Evolutionary conservation across 2,113 vertebrate species (phyloP), one percentile per base, ranked within the genome.

Genomic region (Sebastes schlegelii): DNA sequence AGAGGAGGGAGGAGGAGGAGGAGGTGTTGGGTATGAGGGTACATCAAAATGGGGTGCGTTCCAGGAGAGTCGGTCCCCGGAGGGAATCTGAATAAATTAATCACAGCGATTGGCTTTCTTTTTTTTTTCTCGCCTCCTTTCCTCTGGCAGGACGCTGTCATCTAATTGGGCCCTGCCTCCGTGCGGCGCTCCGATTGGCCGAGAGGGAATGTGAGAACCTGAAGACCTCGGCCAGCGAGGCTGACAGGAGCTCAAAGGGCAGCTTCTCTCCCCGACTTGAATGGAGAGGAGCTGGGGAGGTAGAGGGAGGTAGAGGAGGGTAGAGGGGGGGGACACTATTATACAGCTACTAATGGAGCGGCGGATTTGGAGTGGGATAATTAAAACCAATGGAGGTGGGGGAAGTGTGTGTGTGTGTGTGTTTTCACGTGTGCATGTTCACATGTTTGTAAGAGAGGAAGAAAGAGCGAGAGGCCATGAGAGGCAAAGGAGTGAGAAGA

Each of bases 41-140:
- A 70, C 76, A 74, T 83, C 87, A 92, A 92, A 92, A 83, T 19
- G 66, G 89, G 91, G 93, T 90, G 90, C 92, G 86, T 94, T 94
- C 94, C 94, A 95, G 94, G 81, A 91, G 85, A 91, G 87, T 82
- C 71, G 54, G 75, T 91, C 86, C 92, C 89, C 86, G 83, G 87
- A 92, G 95, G 92, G 95, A 95, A 93, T 96, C 94, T 95, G 95
- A 96, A 96, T 96, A 96, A 97, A 97, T 95, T 95, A 96, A 97
- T 96, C 95, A 95, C 92, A 87, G 92, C 94, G 94, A 96, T 96
- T 95, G 96, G 95, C 94, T 96, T 16, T 45, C 48, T 90, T 40
- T 14, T 51, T n/a, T 46, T 42, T 90, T 84, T 93, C 91, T 93
- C 92, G 13, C 74, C 74, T 65, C 54, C 73, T 62, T 16, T 77